These are phyloP conservation scores for Stegastes partitus DNA, from an alignment of 2,113 vertebrate species.

Conservation along the genomic window DNA sequence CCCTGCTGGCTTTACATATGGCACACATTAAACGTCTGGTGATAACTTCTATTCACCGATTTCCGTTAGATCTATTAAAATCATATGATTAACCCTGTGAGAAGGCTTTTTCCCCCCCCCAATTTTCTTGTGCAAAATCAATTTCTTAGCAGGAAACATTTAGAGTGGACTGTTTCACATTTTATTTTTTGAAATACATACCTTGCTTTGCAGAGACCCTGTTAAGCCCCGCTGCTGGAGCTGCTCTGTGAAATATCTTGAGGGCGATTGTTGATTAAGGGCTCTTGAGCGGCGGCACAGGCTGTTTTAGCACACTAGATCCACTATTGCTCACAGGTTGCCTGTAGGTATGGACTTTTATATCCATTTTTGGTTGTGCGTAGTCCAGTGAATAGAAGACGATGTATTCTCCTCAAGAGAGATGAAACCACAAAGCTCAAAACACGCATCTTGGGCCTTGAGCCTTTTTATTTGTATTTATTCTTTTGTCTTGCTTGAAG, in stretches of 20 bases:
- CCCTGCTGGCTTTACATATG: constrained; percentile 14
- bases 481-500: constrained; percentile 27
- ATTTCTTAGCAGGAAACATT: constrained; percentile 1
- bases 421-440: constrained; percentile 21
- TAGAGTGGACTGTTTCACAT: neutral
- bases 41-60: neutral
- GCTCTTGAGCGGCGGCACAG: constrained; percentile 37
- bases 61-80: neutral
- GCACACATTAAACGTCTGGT: neutral
- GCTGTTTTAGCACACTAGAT: constrained; percentile 39
- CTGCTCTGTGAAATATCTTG: constrained; percentile 50
- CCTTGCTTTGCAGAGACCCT: constrained; percentile 23
- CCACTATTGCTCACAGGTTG: constrained; percentile 59
- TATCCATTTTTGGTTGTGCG: constrained; percentile 62
- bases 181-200: constrained; percentile 38
- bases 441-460: constrained; percentile 37
- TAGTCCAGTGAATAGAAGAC: constrained; percentile 45
- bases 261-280: constrained; percentile 67
- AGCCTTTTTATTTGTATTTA: constrained; percentile 14
- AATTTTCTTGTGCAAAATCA: neutral
- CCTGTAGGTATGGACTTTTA: constrained; percentile 64
- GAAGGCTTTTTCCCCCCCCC: neutral
- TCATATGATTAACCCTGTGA: constrained; percentile 2
- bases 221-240: constrained; percentile 32
- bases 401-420: constrained; percentile 32